Conservation (phyloP, 2,113 vertebrate genomes). For the Egretta garzetta region DNA sequence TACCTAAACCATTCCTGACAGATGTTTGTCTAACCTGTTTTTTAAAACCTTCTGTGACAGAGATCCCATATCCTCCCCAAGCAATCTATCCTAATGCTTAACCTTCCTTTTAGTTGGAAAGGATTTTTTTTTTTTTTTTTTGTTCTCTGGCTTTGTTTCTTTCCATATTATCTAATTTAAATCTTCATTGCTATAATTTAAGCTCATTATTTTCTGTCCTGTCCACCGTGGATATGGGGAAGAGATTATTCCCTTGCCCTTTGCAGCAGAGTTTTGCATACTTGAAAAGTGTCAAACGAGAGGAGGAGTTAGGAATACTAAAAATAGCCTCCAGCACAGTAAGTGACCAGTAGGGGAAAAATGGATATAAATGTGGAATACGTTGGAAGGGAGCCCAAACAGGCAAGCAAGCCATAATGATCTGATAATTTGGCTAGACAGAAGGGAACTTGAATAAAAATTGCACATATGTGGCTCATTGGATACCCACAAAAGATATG, state of each 20-base stretch:
- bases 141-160: neutral
- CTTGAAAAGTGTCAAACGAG: neutral
- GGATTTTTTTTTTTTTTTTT: neutral
- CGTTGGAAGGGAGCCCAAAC: slow-evolving; percentile 3
- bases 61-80: neutral
- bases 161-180: neutral
- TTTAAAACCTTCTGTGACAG: slow-evolving; percentile 25
- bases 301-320: neutral
- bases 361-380: neutral
- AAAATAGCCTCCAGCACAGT: slow-evolving; percentile 2
- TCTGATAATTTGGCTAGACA: slow-evolving; percentile 47
- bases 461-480: neutral
- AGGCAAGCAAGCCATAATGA: neutral
- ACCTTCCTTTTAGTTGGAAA: neutral
- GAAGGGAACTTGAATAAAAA: slow-evolving; percentile 50
- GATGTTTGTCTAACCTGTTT: slow-evolving; percentile 50
- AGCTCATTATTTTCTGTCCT: neutral
- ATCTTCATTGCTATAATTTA: neutral
- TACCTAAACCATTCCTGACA: slow-evolving; percentile 56
- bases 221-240: neutral
- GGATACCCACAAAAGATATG: neutral
- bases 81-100: neutral
- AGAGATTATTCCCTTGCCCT: neutral
- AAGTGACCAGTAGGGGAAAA: slow-evolving; percentile 22
- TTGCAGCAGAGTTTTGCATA: neutral